Percentiles rank a stretch among this genome's conserved stretches.
Evolutionary conservation across 2,888 invertebrate species (phyloP).

Genomic region (Hemithea aestivaria): DNA sequence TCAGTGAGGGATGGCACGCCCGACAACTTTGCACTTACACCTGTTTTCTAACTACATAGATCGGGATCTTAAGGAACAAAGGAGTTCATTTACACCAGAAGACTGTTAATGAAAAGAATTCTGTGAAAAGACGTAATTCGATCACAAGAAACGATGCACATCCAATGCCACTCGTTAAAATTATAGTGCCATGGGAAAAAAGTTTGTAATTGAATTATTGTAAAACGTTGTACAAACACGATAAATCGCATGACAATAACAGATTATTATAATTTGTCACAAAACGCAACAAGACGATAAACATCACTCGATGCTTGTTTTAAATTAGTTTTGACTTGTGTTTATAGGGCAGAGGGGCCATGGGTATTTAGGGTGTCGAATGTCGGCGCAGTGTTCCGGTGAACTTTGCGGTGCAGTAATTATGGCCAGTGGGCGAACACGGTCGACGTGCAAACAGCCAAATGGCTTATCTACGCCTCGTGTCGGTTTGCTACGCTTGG

Average conservation of each 20-base stretch:
- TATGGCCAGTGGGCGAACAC: constrained; percentile 49
- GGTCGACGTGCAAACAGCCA: constrained; percentile 55
- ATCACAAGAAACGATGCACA: no score
- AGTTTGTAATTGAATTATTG: no score
- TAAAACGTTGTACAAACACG: no score
- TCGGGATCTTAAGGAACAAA: neutral
- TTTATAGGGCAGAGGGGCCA: constrained; percentile 26
- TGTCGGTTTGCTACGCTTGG: constrained; percentile 30
- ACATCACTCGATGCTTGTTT: constrained; percentile 11
- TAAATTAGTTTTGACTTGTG: constrained; percentile 19
- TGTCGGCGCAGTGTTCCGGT: constrained; percentile 51
- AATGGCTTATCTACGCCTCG: constrained; percentile 50
- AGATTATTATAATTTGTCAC: no score
- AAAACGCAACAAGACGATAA: constrained; percentile 12
- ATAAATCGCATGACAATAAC: no score
- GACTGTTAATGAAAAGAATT: no score
- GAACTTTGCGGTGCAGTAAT: constrained; percentile 66
- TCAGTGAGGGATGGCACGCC: constrained; percentile 42
- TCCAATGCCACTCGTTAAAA: no score
- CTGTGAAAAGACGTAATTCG: no score
- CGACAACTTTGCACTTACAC: constrained; percentile 50
- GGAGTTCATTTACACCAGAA: neutral
- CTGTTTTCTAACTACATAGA: constrained; percentile 26
- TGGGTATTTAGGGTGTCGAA: constrained; percentile 46
- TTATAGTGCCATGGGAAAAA: no score